Base-by-base conservation (phyloP, 2,797 vertebrate species). In the Hydrocynus forskahlii region DNA sequence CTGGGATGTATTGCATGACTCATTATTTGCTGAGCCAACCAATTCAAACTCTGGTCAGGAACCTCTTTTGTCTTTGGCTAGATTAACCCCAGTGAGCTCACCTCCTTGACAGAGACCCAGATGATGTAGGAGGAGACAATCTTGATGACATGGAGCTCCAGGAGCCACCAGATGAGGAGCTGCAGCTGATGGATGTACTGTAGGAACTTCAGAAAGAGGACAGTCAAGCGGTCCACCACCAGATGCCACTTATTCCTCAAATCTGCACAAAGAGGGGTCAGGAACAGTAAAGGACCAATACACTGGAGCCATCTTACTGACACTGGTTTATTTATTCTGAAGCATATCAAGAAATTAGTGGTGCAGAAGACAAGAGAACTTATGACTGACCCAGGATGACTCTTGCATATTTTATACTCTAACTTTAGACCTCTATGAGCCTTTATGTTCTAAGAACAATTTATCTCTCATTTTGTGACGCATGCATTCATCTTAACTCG, bases 91-190 rank as follows among this genome's bases (percentile, higher is more conserved):
- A 23, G 16, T 48, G n/a, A 38, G 5, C 94, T 91, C 90, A 95
- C 97, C 96, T 99, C 97, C 91, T 96, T 98, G 84, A 99, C 94
- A 2, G 95, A 94, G 66, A 99, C 94, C 96, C 97, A 97, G 88
- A 99, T 96, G 86, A 98, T 97, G 88, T 97, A 99, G 0, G 95
- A 95, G 0, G 97, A 97, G 23, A 98, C 94, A 0, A 99, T 96
- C 90, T 99, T 99, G 89, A 97, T 92, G 73, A 99, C 95, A 81
- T 99, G 97, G 40, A 99, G 86, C 88, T 99, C 97, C 92, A 99
- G 89, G 25, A 97, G 89, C 97, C 97, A 98, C 97, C 97, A 99
- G 83, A 96, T 90, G 70, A 97, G 95, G 69, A 96, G 93, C 91
- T 99, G 97, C 81, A 98, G 91, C 74, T 95, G 95, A 90, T 98